These are phyloP conservation scores for Pseudolycoriella hygida DNA, from an alignment of 2,888 invertebrate genomes.

Conservation along the genomic window DNA sequence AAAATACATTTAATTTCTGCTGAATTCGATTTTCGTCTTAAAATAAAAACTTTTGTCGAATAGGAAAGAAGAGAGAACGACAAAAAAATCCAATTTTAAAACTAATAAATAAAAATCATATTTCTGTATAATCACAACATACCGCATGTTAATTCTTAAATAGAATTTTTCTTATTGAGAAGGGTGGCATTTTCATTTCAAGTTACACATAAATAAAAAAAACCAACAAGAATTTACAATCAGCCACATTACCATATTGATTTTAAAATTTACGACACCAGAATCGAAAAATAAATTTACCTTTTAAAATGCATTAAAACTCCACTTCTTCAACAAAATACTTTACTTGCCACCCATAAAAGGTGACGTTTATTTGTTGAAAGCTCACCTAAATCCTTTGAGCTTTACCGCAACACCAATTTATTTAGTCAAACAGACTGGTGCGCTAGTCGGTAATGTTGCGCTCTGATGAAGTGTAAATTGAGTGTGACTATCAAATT, in stretches of 20 bases:
- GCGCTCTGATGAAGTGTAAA: too few relatives aligned
- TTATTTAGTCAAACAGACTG: not conserved
- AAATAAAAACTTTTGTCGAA: too few relatives aligned
- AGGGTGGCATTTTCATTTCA: not conserved
- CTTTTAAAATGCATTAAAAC: constrained; percentile 8
- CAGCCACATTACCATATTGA: constrained; percentile 7
- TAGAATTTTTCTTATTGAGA: not conserved
- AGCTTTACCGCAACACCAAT: constrained; percentile 10
- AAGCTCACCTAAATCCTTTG: constrained; percentile 10
- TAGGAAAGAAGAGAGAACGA: not conserved
- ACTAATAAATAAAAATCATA: not conserved
- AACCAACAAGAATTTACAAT: constrained; percentile 4
- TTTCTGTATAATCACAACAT: not conserved
- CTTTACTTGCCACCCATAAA: constrained; percentile 1
- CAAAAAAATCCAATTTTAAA: not conserved
- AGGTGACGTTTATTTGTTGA: constrained; percentile 9
- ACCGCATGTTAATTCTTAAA: not conserved
- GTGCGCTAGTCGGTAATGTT: too few relatives aligned
- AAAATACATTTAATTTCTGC: too few relatives aligned
- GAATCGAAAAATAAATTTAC: constrained; percentile 8
- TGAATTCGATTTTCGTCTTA: too few relatives aligned
- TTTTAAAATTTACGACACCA: constrained; percentile 7
- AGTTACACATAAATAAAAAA: not conserved
- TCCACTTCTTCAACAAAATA: not conserved
- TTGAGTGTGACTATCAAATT: too few relatives aligned